These are phyloP conservation scores for Penelope pileata DNA, from an alignment of 2,113 vertebrate species.

Conservation along the genomic window DNA sequence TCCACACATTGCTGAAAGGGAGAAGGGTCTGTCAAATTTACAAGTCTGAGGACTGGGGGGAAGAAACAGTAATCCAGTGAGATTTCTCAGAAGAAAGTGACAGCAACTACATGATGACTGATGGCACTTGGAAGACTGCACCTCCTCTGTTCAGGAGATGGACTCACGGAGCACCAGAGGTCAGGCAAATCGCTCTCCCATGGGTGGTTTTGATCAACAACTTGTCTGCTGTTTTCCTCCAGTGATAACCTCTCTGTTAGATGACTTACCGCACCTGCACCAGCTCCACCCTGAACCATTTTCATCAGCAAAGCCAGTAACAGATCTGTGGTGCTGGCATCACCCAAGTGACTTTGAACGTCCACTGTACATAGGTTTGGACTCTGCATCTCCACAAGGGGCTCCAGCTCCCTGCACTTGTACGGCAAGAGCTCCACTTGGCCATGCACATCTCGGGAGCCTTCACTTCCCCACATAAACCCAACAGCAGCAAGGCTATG, in stretches of 20 bases:
- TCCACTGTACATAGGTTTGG: background rate
- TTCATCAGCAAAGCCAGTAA: background rate
- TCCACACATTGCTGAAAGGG: background rate
- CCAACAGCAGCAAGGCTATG: rapidly evolving
- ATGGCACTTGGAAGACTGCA: background rate
- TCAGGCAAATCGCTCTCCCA: background rate
- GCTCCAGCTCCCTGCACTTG: background rate
- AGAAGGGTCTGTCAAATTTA: background rate
- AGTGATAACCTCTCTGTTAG: background rate
- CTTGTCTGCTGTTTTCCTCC: background rate
- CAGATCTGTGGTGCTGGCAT: background rate
- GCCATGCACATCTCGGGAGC: background rate
- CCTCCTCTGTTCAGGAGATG: background rate
- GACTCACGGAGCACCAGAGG: background rate
- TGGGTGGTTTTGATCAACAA: background rate
- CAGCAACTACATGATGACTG: background rate
- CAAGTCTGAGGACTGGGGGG: background rate
- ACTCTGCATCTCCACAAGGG: rapidly evolving
- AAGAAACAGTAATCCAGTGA: background rate
- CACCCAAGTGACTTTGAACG: background rate
- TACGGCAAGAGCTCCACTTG: rapidly evolving
- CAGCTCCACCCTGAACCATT: background rate
- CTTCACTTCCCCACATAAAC: background rate
- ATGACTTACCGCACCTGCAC: background rate
- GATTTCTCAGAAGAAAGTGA: background rate